phyloP scores from a whole-genome alignment of 2,888 invertebrate genomes.

The Lochmaea capreae region DNA sequence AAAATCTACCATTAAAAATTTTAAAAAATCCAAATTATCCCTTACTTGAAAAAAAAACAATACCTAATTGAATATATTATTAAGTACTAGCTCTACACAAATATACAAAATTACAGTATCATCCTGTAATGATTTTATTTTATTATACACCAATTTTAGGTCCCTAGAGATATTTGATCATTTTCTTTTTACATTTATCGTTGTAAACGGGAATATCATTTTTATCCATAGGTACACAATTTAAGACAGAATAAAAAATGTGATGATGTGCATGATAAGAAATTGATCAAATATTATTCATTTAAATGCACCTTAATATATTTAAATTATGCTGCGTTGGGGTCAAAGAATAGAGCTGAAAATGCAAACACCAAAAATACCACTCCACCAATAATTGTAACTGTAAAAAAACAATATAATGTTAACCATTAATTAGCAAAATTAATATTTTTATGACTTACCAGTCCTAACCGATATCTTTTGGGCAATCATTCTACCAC shows the following conservation, averaged over 20 bases:
- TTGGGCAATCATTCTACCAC: constrained; percentile 96
- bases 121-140: neutral
- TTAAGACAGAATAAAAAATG: too few relatives aligned
- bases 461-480: constrained; percentile 97
- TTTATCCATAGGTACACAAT: too few relatives aligned
- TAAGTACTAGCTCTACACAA: constrained; percentile 20
- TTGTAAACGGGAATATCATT: neutral
- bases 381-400: constrained; percentile 95
- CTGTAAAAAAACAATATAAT: constrained; percentile 70
- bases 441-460: constrained; percentile 61
- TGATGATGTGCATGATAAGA: neutral
- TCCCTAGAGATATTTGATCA: neutral
- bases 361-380: constrained; percentile 95
- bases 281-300: neutral
- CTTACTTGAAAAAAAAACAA: neutral
- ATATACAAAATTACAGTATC: constrained; percentile 3
- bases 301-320: neutral
- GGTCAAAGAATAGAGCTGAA: constrained; percentile 89
- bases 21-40: neutral
- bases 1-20: neutral
- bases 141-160: neutral
- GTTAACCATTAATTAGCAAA: constrained; percentile 6
- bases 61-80: neutral
- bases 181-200: neutral
- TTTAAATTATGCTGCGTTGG: constrained; percentile 64